These are phyloP conservation scores for Cheiracanthium punctorium DNA, from an alignment of 2,888 invertebrate species.

Conservation along the genomic window DNA sequence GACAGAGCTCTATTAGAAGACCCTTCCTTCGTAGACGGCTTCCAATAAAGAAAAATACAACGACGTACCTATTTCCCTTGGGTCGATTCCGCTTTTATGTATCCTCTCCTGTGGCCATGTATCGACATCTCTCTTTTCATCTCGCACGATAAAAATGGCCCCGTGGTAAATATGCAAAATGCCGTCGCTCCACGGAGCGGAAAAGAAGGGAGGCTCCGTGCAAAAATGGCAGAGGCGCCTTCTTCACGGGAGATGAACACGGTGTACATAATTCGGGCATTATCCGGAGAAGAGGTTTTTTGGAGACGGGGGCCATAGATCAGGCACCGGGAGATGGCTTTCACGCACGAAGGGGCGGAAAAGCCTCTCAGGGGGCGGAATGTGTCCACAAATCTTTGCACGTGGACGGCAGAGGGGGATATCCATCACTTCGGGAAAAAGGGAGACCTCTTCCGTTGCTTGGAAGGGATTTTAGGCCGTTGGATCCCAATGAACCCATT, in stretches of 20 bases:
- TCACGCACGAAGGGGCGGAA: not conserved
- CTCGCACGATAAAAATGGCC: too few relatives aligned
- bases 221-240: not conserved
- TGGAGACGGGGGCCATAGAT: conserved; percentile 42
- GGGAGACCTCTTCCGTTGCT: too few relatives aligned
- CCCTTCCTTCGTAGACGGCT: too few relatives aligned
- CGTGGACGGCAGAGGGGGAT: conserved; percentile 4
- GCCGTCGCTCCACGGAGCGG: not conserved
- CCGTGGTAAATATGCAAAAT: not conserved
- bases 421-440: conserved; percentile 41
- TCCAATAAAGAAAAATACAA: too few relatives aligned
- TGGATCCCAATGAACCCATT: too few relatives aligned
- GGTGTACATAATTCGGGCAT: conserved; percentile 68
- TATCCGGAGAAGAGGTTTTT: conserved; percentile 19
- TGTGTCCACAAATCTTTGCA: conserved; percentile 36
- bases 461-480: too few relatives aligned
- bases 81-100: too few relatives aligned
- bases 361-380: conserved; percentile 18
- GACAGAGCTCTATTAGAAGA: too few relatives aligned
- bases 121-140: too few relatives aligned
- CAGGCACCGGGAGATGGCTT: conserved; percentile 41
- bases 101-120: too few relatives aligned
- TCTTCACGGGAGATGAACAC: conserved; percentile 63
- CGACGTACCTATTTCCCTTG: too few relatives aligned
- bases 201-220: not conserved